A percentile compares a stretch with the other conserved stretches of the same genome.
Evolutionary conservation across 2,113 vertebrate species (phyloP).

Genomic region (Tenrec ecaudatus): DNA sequence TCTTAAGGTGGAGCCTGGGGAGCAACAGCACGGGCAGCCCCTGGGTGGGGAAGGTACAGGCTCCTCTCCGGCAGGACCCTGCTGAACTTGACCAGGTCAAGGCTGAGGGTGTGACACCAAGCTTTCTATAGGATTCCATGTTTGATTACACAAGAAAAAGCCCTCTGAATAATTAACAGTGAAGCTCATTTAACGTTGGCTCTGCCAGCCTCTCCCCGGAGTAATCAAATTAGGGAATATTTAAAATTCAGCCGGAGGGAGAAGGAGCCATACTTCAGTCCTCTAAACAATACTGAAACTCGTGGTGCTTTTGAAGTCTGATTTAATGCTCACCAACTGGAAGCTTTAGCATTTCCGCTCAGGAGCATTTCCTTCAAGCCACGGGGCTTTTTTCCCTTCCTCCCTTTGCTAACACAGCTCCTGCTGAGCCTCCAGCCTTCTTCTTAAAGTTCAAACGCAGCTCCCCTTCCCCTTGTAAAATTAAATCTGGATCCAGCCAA

Average conservation of each 20-base stretch:
- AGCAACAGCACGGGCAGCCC: background rate
- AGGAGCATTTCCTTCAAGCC: conserved; percentile 51
- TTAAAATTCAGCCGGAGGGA: conserved; percentile 75
- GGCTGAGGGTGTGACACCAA: background rate
- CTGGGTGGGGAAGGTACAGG: background rate
- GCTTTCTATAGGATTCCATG: conserved; percentile 68
- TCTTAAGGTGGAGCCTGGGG: background rate
- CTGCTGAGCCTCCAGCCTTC: conserved; percentile 60
- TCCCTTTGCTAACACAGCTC: conserved; percentile 42
- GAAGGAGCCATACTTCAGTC: conserved; percentile 16
- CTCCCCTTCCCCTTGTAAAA: conserved; percentile 59
- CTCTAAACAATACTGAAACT: conserved; percentile 70
- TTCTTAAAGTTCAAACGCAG: conserved; percentile 79
- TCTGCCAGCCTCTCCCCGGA: conserved; percentile 55
- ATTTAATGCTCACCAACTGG: conserved; percentile 53
- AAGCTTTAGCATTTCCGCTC: background rate
- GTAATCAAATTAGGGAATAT: conserved; percentile 77
- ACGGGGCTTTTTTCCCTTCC: conserved; percentile 53
- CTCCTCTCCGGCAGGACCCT: background rate
- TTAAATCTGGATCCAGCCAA: conserved; percentile 66
- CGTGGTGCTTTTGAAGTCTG: conserved; percentile 64
- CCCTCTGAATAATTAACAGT: conserved; percentile 75
- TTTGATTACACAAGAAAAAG: conserved; percentile 78
- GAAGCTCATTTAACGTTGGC: conserved; percentile 64
- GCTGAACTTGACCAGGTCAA: background rate